Evolutionary conservation across 1,140 invertebrate genomes (phyloP).

Genomic region (Tetragnatha versicolor): DNA sequence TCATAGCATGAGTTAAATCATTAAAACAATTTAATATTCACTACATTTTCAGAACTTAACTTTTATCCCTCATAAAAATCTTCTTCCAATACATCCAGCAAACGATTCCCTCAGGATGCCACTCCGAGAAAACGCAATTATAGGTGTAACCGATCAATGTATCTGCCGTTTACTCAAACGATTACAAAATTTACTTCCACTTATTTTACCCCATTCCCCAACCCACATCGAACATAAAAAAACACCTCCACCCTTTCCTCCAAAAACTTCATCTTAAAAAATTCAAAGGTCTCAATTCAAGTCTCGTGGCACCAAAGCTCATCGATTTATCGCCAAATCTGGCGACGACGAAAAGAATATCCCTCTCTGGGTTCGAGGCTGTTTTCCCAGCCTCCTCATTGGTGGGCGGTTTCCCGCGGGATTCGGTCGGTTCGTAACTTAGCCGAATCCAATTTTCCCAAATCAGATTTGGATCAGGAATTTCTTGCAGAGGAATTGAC

Average conservation of each 20-base stretch:
- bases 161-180: conserved; percentile 27
- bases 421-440: conserved; percentile 40
- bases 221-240: not conserved
- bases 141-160: conserved; percentile 9
- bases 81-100: too few relatives aligned
- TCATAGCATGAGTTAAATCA: too few relatives aligned
- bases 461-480: conserved; percentile 51
- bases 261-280: conserved; percentile 2
- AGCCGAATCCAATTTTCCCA: conserved; percentile 49
- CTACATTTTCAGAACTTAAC: too few relatives aligned
- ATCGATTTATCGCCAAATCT: conserved; percentile 51
- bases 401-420: conserved; percentile 16
- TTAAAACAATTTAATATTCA: too few relatives aligned
- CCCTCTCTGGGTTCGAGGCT: not conserved
- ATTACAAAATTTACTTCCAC: conserved; percentile 35
- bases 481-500: conserved; percentile 34
- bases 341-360: conserved; percentile 10
- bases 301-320: conserved; percentile 6
- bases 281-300: conserved; percentile 1
- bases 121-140: conserved; percentile 4
- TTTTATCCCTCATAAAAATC: too few relatives aligned
- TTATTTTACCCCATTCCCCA: conserved; percentile 2
- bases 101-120: too few relatives aligned
- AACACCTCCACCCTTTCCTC: not conserved
- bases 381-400: conserved; percentile 17